Percentiles rank a stretch among this genome's conserved stretches.
phyloP scores from a whole-genome alignment of 2,888 invertebrate genomes.

The Meteorus colon region DNA sequence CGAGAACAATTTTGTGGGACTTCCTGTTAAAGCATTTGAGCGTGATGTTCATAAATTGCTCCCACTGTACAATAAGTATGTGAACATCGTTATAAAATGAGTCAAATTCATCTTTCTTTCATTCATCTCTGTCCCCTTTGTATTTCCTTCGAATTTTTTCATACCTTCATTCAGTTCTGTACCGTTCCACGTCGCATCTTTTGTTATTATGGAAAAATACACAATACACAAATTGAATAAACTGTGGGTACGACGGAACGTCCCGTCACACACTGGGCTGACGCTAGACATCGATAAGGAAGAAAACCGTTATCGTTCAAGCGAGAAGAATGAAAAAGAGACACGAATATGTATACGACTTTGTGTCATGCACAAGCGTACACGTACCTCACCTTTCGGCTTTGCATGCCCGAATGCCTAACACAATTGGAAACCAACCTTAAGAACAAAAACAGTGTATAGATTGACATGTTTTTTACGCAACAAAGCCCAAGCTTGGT shows the following conservation, averaged over 20 bases:
- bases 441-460: neutral
- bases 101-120: constrained; percentile 6
- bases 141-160: constrained; percentile 13
- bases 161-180: neutral
- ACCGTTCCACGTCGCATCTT: neutral
- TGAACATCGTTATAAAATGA: neutral
- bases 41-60: neutral
- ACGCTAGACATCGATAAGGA: neutral
- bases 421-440: neutral
- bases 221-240: no score
- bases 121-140: constrained; percentile 2
- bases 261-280: no score
- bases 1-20: neutral
- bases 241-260: no score
- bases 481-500: no score
- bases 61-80: constrained; percentile 8
- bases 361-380: no score
- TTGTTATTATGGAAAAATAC: no score
- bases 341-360: neutral
- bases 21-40: constrained; percentile 3
- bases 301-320: constrained; percentile 20
- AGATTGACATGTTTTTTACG: neutral
- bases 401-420: neutral
- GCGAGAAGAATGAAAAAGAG: neutral
- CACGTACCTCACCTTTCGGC: neutral